Base-by-base conservation (phyloP, 1,140 invertebrate species). In the Agrypnia vestita region DNA sequence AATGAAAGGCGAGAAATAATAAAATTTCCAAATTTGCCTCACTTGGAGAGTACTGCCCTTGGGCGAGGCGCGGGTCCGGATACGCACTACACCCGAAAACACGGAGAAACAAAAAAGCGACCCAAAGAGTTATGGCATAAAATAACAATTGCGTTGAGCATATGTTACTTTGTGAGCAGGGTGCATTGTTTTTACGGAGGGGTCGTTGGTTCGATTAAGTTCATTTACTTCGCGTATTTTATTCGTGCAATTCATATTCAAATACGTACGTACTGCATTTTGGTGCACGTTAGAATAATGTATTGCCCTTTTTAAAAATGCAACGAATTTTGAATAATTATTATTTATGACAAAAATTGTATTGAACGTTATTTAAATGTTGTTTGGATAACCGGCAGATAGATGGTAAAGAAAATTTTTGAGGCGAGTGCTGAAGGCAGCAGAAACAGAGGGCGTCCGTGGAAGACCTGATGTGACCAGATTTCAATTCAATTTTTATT, bases 81-180 rank as follows among this genome's bases (percentile, higher is more conserved):
- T 12, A 61, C 56, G 15, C n/a, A 13, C 17, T 61, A 17, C 44
- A 21, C 43, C 15, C 43, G 67, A 71, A 44, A 35, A 47, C 8
- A 15, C 1, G 13, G 44, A 71, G 13, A 49, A 71, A 49, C 12
- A 49, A 19, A 71, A 71, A 71, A 49, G 15, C 4, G 4, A 4
- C 9, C 17, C 10, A 71, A 71, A 47, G 46, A 71, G 46, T 71
- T 17, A 71, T 49, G 43, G 67, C 15, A 43, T n/a, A 46, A 71
- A 47, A 21, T 6, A 72, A 79, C 77, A 72, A 79, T 74, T 80
- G 64, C 78, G 78, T 49, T 35, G 78, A 64, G 61, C 78, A 75
- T 80, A 69, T 80, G 78, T 80, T 74, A 74, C 49, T 71, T 56
- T 49, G 19, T 75, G 17, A 53, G n/a, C 10, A 10, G 62, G n/a